A percentile compares a stretch with the other conserved stretches of the same genome.
phyloP scores from a whole-genome alignment of 2,113 vertebrate species.

The Hippocampus guttulatus region DNA sequence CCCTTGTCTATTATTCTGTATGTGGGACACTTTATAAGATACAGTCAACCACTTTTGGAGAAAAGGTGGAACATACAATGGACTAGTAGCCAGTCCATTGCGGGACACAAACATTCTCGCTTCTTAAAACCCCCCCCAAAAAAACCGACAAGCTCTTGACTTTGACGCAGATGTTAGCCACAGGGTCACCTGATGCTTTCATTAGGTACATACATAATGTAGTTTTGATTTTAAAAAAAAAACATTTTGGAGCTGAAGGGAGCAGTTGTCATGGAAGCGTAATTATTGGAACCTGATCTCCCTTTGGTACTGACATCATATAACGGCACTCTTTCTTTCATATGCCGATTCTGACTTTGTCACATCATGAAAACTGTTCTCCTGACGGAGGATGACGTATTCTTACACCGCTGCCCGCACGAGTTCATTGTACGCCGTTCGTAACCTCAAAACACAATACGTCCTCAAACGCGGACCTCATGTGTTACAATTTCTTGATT shows the following conservation, averaged over 20 bases:
- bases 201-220: background rate
- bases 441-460: no score
- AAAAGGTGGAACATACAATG: no score
- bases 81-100: no score
- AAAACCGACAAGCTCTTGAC: background rate
- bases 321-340: background rate
- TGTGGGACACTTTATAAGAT: background rate
- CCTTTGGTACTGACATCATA: background rate
- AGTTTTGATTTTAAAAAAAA: background rate
- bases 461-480: no score
- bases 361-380: background rate
- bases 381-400: no score
- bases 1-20: background rate
- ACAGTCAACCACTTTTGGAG: background rate
- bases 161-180: background rate
- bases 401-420: no score
- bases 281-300: background rate
- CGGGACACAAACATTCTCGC: no score
- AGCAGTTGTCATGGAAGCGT: slow-evolving; percentile 2
- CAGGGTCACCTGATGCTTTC: background rate
- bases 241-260: background rate
- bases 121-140: no score
- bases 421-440: no score
- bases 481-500: no score
- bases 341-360: background rate